Conservation (phyloP, 2,113 vertebrate species). For the Ciconia stormi region DNA sequence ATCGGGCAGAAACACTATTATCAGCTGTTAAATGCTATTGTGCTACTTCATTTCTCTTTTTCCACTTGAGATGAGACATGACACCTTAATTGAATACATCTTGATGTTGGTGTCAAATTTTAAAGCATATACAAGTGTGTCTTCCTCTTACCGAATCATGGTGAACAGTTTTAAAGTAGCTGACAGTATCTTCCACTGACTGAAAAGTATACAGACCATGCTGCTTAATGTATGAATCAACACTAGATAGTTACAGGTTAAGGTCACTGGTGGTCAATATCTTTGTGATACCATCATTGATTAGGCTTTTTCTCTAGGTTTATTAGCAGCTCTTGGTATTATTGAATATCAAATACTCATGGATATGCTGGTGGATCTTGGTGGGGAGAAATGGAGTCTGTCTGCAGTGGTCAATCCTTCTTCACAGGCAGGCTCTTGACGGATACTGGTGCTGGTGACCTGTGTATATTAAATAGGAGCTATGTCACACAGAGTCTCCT, state of each 20-base stretch:
- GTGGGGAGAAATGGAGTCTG: not conserved
- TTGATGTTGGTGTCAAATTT: conserved; percentile 58
- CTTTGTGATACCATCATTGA: not conserved
- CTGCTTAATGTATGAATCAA: not conserved
- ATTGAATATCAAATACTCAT: not conserved
- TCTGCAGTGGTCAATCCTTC: not conserved
- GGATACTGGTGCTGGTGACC: not conserved
- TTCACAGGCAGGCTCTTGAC: not conserved
- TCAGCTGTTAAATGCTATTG: conserved; percentile 70
- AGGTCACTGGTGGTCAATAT: not conserved
- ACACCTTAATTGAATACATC: conserved; percentile 64
- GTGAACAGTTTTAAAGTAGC: conserved; percentile 49
- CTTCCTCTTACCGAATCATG: not conserved
- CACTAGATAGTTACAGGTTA: not conserved
- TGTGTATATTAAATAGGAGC: not conserved
- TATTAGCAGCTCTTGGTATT: not conserved
- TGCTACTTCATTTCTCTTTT: conserved; percentile 60
- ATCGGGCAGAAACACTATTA: conserved; percentile 71
- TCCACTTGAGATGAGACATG: conserved; percentile 62
- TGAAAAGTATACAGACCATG: not conserved
- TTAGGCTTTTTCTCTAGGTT: not conserved
- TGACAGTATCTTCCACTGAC: not conserved
- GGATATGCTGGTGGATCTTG: not conserved
- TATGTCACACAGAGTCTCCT: not conserved
- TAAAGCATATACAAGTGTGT: conserved; percentile 46